phyloP scores from a whole-genome alignment of 2,888 invertebrate genomes.

The Perdita meconis region DNA sequence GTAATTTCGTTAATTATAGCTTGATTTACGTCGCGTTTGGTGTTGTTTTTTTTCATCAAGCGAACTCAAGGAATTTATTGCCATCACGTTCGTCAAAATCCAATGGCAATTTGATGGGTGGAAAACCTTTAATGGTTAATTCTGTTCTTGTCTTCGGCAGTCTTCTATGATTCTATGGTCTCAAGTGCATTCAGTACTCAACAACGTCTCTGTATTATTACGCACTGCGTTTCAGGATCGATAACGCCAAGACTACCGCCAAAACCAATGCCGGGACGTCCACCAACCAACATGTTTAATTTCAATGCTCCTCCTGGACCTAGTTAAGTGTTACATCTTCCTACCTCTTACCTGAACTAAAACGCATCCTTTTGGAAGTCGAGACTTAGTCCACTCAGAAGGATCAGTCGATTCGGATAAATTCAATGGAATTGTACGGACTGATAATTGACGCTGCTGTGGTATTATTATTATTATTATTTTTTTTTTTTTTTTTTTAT shows the following conservation, averaged over 20 bases:
- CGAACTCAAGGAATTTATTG: too few relatives aligned
- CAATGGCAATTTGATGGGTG: too few relatives aligned
- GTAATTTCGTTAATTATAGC: too few relatives aligned
- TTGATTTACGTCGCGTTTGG: too few relatives aligned
- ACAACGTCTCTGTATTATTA: neutral
- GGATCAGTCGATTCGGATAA: conserved; percentile 47
- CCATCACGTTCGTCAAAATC: too few relatives aligned
- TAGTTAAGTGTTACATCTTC: conserved; percentile 72
- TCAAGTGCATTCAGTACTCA: too few relatives aligned
- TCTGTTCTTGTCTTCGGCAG: too few relatives aligned
- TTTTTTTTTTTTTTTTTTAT: conserved; percentile 22
- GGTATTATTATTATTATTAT: too few relatives aligned
- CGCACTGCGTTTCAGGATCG: conserved; percentile 73
- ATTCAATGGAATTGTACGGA: conserved; percentile 22
- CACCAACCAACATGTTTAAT: conserved; percentile 82
- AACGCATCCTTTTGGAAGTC: conserved; percentile 58
- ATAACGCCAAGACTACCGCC: conserved; percentile 83
- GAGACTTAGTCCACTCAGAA: conserved; percentile 71
- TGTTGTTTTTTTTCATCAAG: too few relatives aligned
- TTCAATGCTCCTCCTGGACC: conserved; percentile 82
- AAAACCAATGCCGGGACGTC: conserved; percentile 81
- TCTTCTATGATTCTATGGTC: too few relatives aligned
- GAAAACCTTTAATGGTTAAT: too few relatives aligned
- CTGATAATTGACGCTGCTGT: conserved; percentile 34
- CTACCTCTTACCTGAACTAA: conserved; percentile 61